Conservation (phyloP, 2,888 invertebrate genomes). For the Toxonevra muliebris region DNA sequence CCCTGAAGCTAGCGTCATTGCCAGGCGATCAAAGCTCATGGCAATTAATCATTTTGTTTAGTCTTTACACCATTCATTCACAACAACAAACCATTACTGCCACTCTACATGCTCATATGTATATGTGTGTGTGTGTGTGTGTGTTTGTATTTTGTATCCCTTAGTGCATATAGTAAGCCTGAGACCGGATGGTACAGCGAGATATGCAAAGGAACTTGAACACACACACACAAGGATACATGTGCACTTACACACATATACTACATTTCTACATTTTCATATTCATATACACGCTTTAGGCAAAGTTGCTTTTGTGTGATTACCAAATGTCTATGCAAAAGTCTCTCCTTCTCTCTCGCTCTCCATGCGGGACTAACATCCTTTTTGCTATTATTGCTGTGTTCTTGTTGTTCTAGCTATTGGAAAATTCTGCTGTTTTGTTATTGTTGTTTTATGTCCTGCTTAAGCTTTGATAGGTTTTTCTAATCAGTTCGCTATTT, state of each 20-base stretch:
- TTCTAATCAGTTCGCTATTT: slow-evolving; percentile 41
- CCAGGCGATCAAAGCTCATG: slow-evolving; percentile 64
- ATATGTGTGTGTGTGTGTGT: slow-evolving; percentile 15
- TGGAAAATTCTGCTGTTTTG: not conserved
- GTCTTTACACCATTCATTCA: slow-evolving; percentile 59
- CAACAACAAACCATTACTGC: slow-evolving; percentile 42
- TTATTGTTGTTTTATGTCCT: slow-evolving; percentile 26
- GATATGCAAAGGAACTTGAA: slow-evolving; percentile 32
- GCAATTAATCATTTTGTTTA: slow-evolving; percentile 66
- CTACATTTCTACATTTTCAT: not conserved
- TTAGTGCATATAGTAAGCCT: not conserved
- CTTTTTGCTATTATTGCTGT: not conserved
- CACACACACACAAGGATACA: slow-evolving; percentile 9
- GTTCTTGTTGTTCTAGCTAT: not conserved
- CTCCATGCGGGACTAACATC: too few species aligned
- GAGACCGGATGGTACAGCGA: slow-evolving; percentile 25
- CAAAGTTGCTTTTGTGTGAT: slow-evolving; percentile 6
- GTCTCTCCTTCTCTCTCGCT: too few species aligned
- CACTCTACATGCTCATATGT: not conserved
- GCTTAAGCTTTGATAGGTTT: slow-evolving; percentile 41
- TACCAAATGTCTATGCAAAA: not conserved
- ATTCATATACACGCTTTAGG: too few species aligned
- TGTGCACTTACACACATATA: not conserved
- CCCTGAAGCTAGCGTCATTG: slow-evolving; percentile 23
- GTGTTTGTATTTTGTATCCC: not conserved